These are phyloP conservation scores for Illadopsis cleaveri DNA, from an alignment of 2,113 vertebrate species.

Conservation along the genomic window DNA sequence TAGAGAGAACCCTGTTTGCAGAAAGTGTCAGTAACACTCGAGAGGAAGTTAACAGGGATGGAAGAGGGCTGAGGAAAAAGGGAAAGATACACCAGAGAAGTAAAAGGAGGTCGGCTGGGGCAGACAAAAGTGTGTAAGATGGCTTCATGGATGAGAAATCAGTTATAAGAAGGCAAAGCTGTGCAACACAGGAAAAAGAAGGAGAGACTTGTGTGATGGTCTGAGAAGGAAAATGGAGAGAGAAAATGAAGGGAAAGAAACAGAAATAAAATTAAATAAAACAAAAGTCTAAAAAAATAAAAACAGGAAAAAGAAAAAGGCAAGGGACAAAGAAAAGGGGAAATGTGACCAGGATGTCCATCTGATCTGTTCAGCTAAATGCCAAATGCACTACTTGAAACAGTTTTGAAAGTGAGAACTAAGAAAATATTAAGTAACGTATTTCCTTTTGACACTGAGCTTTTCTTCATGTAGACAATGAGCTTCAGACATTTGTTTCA, in stretches of 20 bases:
- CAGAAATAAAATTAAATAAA: not conserved
- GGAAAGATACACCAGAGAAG: not conserved
- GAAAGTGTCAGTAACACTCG: not conserved
- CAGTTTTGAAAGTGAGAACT: not conserved
- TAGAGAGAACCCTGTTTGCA: not conserved
- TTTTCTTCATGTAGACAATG: not conserved
- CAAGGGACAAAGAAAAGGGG: not conserved
- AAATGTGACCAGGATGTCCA: not conserved
- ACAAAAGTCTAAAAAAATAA: not conserved
- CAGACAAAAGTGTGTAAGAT: not conserved
- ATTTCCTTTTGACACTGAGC: not conserved
- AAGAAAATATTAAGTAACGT: not conserved
- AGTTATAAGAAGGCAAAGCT: not conserved
- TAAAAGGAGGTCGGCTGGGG: accelerated
- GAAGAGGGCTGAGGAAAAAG: not conserved
- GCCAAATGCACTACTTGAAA: not conserved
- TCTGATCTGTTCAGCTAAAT: not conserved
- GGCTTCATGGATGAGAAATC: not conserved
- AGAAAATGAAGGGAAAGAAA: not conserved
- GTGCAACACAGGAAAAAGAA: not conserved
- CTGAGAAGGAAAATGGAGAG: not conserved
- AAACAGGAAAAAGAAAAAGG: not conserved
- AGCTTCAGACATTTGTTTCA: not conserved
- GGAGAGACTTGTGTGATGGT: not conserved
- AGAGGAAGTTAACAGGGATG: not conserved